These are phyloP conservation scores for Drosophila paucipuncta DNA, from an alignment of 2,888 invertebrate genomes.

Conservation along the genomic window DNA sequence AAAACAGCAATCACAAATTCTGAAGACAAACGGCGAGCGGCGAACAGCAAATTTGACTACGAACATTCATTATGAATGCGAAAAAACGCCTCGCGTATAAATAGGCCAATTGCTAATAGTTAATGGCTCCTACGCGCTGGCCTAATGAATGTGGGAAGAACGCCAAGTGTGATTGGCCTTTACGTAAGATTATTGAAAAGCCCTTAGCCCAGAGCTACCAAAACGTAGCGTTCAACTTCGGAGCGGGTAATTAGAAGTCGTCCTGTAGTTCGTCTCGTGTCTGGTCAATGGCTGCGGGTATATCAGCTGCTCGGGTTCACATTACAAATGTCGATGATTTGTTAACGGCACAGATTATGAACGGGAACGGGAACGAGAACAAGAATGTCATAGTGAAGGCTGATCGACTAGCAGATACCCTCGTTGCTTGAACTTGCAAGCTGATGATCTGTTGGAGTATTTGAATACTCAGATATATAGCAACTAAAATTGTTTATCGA, in stretches of 20 bases:
- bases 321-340: slow-evolving; percentile 56
- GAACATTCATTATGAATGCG: slow-evolving; percentile 19
- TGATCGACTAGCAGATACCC: neutral
- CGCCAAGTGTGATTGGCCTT: slow-evolving; percentile 26
- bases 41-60: slow-evolving; percentile 5
- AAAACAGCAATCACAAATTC: slow-evolving; percentile 12
- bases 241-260: slow-evolving; percentile 35
- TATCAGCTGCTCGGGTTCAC: slow-evolving; percentile 51
- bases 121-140: slow-evolving; percentile 18
- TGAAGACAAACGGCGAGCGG: slow-evolving; percentile 7
- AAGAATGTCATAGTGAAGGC: no score
- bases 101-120: slow-evolving; percentile 45
- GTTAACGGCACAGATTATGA: slow-evolving; percentile 29
- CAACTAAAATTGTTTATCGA: neutral
- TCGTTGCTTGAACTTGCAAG: neutral
- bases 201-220: neutral
- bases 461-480: neutral
- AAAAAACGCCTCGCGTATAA: slow-evolving; percentile 9
- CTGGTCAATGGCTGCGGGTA: slow-evolving; percentile 43
- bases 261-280: slow-evolving; percentile 17
- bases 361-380: neutral
- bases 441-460: neutral
- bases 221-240: neutral
- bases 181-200: neutral
- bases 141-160: slow-evolving; percentile 49